phyloP scores from a whole-genome alignment of 1,140 invertebrate species.

The Anoplolepis gracilipes region DNA sequence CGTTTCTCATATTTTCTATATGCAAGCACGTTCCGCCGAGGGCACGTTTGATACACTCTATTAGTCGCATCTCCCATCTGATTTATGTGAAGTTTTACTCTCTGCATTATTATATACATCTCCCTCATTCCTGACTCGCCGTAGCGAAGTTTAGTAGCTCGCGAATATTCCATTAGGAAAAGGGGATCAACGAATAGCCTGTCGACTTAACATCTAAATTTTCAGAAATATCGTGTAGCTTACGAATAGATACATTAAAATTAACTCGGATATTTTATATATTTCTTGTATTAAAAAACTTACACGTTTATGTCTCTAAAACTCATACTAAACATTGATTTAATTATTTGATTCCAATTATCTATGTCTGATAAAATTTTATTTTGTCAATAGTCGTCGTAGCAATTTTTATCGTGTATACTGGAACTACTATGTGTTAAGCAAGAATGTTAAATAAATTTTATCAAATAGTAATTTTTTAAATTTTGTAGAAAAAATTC shows the following conservation, averaged over 20 bases:
- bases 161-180: constrained; percentile 61
- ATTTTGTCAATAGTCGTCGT: neutral
- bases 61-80: constrained; percentile 80
- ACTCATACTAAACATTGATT: neutral
- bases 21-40: constrained; percentile 76
- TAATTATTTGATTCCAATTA: constrained; percentile 4
- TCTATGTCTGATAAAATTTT: neutral
- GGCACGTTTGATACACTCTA: constrained; percentile 84
- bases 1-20: constrained; percentile 83
- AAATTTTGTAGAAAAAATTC: neutral
- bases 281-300: neutral
- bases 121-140: constrained; percentile 62
- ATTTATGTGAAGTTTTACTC: constrained; percentile 78
- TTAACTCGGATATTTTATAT: neutral
- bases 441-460: neutral
- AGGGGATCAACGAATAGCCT: constrained; percentile 66
- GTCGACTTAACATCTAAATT: constrained; percentile 50
- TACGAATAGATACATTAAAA: neutral
- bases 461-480: neutral
- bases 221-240: constrained; percentile 13
- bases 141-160: constrained; percentile 45
- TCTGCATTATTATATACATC: constrained; percentile 73
- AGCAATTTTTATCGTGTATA: neutral
- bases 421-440: neutral
- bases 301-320: neutral